Conservation (phyloP, 2,113 vertebrate genomes). For the Siphamia tubifer region DNA sequence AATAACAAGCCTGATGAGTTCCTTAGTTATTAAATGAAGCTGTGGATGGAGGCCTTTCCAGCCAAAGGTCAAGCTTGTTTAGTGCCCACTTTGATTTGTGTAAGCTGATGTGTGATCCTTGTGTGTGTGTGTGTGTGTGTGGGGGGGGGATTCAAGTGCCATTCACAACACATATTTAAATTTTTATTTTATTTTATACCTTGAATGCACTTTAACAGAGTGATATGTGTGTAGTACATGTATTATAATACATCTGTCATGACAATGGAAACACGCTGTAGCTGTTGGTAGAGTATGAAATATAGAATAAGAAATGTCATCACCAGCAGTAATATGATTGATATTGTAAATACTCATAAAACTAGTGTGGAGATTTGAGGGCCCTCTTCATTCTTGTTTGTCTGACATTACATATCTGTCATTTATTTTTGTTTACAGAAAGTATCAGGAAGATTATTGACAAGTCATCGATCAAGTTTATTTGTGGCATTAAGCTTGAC, state of each 20-base stretch:
- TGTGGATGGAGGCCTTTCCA: neutral
- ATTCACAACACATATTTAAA: no score
- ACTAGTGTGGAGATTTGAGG: neutral
- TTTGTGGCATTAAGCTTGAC: conserved; percentile 76
- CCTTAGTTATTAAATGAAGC: conserved; percentile 4
- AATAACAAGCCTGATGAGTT: neutral
- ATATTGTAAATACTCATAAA: neutral
- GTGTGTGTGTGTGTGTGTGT: no score
- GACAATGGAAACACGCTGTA: no score
- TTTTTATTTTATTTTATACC: no score
- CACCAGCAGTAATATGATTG: neutral
- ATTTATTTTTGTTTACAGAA: conserved; percentile 64
- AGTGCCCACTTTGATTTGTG: conserved; percentile 1
- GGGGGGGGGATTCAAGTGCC: no score
- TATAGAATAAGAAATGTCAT: neutral
- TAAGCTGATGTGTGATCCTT: neutral
- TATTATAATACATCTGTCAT: neutral
- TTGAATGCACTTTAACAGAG: neutral
- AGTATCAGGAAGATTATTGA: conserved; percentile 81
- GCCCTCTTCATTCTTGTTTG: neutral
- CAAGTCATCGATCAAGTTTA: conserved; percentile 76
- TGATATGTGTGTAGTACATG: no score
- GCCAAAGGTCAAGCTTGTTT: neutral
- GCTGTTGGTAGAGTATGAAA: neutral
- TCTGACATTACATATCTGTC: neutral